Percentiles rank a stretch among this genome's conserved stretches.
phyloP scores from a whole-genome alignment of 1,140 invertebrate genomes.

The Wasmannia auropunctata region DNA sequence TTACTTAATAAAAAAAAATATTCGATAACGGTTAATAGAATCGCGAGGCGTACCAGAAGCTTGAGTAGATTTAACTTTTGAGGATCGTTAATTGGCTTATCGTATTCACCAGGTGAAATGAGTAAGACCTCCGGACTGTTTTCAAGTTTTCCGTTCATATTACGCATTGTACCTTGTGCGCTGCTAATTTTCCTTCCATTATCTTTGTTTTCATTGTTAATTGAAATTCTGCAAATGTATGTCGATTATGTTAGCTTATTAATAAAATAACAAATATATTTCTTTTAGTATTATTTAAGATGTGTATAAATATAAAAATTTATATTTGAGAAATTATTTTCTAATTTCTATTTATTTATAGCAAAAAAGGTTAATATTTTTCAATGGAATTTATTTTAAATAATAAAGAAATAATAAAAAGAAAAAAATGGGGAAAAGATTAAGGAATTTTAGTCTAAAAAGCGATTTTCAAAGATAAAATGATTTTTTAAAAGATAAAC shows the following conservation, averaged over 20 bases:
- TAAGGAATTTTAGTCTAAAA: too few species aligned
- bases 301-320: background rate
- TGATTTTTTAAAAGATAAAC: too few species aligned
- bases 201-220: conserved; percentile 80
- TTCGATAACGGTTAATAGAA: background rate
- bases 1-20: background rate
- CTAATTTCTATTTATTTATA: background rate
- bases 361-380: background rate
- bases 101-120: conserved; percentile 41
- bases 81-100: conserved; percentile 31
- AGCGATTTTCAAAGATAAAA: too few species aligned
- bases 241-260: background rate
- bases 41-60: conserved; percentile 54
- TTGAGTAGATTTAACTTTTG: conserved; percentile 55
- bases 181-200: conserved; percentile 30
- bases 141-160: conserved; percentile 44
- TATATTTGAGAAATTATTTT: background rate
- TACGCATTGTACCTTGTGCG: conserved; percentile 4
- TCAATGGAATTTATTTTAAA: background rate
- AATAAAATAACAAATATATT: background rate
- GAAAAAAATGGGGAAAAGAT: background rate
- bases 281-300: background rate
- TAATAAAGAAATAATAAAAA: too few species aligned
- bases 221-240: conserved; percentile 77
- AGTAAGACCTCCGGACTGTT: conserved; percentile 57